phyloP scores from a whole-genome alignment of 2,797 vertebrate species.

The Alauda arvensis region DNA sequence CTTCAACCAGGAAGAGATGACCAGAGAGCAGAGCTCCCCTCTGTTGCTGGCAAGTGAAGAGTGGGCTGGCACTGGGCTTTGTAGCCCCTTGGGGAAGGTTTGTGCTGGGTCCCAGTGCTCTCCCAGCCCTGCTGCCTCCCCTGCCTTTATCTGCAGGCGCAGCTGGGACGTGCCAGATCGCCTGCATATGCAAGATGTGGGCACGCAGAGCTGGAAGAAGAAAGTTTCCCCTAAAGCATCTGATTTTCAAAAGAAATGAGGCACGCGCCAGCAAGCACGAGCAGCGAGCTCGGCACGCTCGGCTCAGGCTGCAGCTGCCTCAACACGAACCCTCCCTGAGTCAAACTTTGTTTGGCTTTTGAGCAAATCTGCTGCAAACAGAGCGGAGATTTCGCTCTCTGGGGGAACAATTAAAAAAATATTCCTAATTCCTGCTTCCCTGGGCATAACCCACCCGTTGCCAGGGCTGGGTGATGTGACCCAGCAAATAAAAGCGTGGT shows the following conservation, averaged over 20 bases:
- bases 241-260: slow-evolving; percentile 53
- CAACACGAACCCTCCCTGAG: neutral
- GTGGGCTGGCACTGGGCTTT: neutral
- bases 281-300: neutral
- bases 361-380: neutral
- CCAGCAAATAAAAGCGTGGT: neutral
- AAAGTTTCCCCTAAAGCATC: slow-evolving; percentile 58
- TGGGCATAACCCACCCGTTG: neutral
- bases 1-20: rapidly evolving
- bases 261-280: neutral
- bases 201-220: slow-evolving; percentile 15
- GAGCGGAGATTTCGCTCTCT: neutral
- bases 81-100: neutral
- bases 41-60: rapidly evolving
- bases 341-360: rapidly evolving
- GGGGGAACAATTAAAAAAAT: neutral
- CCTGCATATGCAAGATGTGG: slow-evolving; percentile 55
- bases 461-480: neutral
- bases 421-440: neutral
- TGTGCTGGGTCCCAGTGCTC: neutral
- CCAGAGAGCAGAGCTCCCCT: neutral
- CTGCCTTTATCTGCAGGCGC: neutral
- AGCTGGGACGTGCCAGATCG: slow-evolving; percentile 5
- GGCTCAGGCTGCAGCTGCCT: neutral
- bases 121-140: neutral